Evolutionary conservation across 2,888 invertebrate genomes (phyloP).

Genomic region (Ichneumoninae sp.): DNA sequence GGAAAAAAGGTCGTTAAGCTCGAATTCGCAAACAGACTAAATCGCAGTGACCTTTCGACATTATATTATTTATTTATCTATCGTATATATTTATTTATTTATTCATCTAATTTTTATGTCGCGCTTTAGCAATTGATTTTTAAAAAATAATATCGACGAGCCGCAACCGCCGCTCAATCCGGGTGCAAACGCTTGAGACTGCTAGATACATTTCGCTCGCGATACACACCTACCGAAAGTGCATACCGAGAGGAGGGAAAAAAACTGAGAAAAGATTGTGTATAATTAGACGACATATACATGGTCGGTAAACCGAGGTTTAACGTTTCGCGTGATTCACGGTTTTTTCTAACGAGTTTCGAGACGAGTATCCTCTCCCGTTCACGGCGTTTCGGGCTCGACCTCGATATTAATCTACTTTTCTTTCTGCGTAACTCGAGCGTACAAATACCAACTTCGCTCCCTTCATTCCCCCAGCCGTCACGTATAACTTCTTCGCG

Average conservation of each 20-base stretch:
- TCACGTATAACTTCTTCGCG: conserved; percentile 38
- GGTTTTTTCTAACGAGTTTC: conserved; percentile 42
- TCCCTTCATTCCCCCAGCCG: conserved; percentile 41
- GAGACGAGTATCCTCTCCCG: conserved; percentile 28
- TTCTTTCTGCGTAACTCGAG: conserved; percentile 28
- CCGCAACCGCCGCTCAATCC: conserved; percentile 5
- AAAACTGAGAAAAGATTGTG: conserved; percentile 1
- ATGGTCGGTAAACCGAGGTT: conserved; percentile 54
- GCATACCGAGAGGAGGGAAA: neutral
- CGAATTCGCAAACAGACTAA: conserved; percentile 33
- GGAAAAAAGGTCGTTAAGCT: neutral
- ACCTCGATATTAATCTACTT: conserved; percentile 24
- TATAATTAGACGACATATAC: neutral
- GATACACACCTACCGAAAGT: conserved; percentile 3
- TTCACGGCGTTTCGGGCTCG: conserved; percentile 18
- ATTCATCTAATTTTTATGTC: conserved; percentile 44
- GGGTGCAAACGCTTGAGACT: conserved; percentile 41
- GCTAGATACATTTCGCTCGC: conserved; percentile 30
- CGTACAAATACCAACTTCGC: conserved; percentile 1
- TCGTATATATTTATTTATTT: conserved; percentile 50
- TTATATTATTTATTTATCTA: conserved; percentile 46
- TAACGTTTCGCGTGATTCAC: conserved; percentile 60
- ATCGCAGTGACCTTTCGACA: conserved; percentile 9
- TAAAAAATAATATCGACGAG: neutral
- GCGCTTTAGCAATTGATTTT: conserved; percentile 23